Base-by-base conservation (phyloP, 1,140 invertebrate species). In the Leguminivora glycinivorella region DNA sequence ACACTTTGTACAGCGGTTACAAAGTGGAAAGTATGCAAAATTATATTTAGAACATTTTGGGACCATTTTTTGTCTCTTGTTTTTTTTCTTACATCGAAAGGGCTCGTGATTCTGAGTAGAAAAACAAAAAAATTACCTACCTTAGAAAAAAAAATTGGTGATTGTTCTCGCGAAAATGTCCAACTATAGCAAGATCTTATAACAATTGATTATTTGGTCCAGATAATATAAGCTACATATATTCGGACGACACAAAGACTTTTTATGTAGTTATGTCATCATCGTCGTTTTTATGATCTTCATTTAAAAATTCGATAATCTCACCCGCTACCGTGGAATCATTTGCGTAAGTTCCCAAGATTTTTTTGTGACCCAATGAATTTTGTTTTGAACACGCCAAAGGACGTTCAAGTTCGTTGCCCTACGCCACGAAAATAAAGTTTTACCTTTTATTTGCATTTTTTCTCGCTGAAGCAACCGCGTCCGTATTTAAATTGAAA, bases 291-390 rank as follows among this genome's bases (percentile, higher is more conserved):
- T 52, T 22, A 12, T 1, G 6, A 19, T n/a, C 47, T 52, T 52
- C 6, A 4, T 7, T 52, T 10, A 22, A 9, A 19, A 52, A 19
- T 6, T 52, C 7, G 1, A 17, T 17, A 47, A 38, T 38, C 34
- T 38, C 34, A 38, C 47, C 19, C 19, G 47, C 47, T 52, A 52
- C 6, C 47, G 19, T 52, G 47, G 4, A 52, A 22, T 17, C 47
- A 52, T 52, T 22, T 52, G 19, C 47, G 47, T 52, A 31, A 29
- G 34, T 17, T 31, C 14, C 17, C 17, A 63, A 29, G 58, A 26
- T 31, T 63, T 63, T 63, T 63, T 63, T 63, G 58, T 29, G 58
- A 63, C 26, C 58, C 58, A 63, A 63, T 63, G 22, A 63, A 63
- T 63, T 63, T 63, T 63, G 26, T 29, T 63, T 63, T 63, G 31